Evolutionary conservation across 2,888 invertebrate species (phyloP).

Genomic region (Orchesella flavescens): DNA sequence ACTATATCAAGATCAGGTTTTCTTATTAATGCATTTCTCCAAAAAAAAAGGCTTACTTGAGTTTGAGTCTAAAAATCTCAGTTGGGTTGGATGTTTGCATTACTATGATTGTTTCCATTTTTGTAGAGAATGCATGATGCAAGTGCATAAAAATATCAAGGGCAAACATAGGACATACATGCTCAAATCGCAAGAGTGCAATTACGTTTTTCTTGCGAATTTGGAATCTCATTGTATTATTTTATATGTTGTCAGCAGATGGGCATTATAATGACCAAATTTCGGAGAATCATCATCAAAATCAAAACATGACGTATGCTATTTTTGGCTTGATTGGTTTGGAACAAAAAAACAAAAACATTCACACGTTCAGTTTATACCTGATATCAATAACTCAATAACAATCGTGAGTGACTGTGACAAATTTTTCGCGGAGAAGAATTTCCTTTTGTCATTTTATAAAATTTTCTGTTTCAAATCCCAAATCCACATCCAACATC

Average conservation of each 20-base stretch:
- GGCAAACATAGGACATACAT: conserved; percentile 15
- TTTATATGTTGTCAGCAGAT: neutral
- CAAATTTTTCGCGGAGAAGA: no score
- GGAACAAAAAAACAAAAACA: no score
- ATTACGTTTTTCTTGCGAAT: neutral
- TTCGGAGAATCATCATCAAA: neutral
- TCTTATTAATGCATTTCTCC: no score
- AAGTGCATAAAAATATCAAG: conserved; percentile 5
- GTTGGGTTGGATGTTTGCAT: neutral
- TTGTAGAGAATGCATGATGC: neutral
- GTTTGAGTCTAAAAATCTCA: no score
- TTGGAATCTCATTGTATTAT: neutral
- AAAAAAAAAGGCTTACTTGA: no score
- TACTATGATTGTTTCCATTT: conserved; percentile 7
- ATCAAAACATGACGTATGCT: neutral
- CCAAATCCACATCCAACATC: no score
- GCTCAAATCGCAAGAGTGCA: neutral
- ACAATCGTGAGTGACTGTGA: no score
- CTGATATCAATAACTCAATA: no score
- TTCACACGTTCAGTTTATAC: no score
- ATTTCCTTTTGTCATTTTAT: no score
- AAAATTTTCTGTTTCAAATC: no score
- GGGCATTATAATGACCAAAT: neutral
- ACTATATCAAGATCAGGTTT: no score
- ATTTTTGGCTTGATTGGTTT: neutral